phyloP scores from a whole-genome alignment of 2,888 invertebrate species.

The Schrankia costaestrigalis region DNA sequence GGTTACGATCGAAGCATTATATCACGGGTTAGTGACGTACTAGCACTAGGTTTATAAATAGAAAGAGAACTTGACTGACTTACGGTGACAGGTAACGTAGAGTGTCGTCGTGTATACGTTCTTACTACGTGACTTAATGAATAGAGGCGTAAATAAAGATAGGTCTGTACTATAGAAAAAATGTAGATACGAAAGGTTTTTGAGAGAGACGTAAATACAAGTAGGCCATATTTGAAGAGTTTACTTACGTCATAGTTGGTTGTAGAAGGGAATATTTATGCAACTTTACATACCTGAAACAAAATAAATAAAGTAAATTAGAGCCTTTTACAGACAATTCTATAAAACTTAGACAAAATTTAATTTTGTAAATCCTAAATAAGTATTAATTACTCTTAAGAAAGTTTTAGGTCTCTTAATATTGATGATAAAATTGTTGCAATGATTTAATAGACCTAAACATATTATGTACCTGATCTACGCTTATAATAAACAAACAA shows the following conservation, averaged over 20 bases:
- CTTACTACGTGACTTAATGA: conserved; percentile 1
- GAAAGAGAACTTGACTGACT: conserved; percentile 36
- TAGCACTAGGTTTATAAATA: conserved; percentile 43
- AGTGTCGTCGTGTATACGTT: neutral
- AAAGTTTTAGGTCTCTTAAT: too few relatives aligned
- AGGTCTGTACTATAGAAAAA: too few relatives aligned
- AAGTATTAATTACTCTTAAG: too few relatives aligned
- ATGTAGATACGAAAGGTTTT: conserved; percentile 2
- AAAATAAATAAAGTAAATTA: conserved; percentile 16
- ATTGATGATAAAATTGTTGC: neutral
- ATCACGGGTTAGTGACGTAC: conserved; percentile 41
- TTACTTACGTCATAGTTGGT: conserved; percentile 1
- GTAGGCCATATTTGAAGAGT: neutral
- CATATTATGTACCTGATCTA: too few relatives aligned
- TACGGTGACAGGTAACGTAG: conserved; percentile 22
- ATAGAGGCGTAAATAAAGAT: neutral
- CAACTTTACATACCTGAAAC: conserved; percentile 28
- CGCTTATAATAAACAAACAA: too few relatives aligned
- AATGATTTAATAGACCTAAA: neutral
- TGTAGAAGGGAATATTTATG: neutral
- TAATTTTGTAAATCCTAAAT: too few relatives aligned
- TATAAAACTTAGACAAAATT: too few relatives aligned
- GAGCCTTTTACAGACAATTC: too few relatives aligned
- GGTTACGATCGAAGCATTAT: conserved; percentile 38
- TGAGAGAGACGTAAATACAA: neutral